These are phyloP conservation scores for Chloropsis cyanopogon DNA, from an alignment of 2,113 vertebrate species.

Conservation along the genomic window DNA sequence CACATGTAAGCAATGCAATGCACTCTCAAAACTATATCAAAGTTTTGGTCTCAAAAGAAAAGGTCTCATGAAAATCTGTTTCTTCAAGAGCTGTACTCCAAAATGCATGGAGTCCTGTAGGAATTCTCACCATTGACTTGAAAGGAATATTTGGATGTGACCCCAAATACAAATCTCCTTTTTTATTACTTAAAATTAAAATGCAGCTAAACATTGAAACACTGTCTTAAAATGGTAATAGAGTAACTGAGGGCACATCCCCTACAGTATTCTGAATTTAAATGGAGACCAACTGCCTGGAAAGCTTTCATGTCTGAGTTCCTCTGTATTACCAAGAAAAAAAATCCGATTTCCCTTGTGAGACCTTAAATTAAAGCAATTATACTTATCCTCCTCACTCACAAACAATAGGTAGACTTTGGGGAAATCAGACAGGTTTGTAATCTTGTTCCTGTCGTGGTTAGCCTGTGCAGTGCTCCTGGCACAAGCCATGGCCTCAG, in stretches of 20 bases:
- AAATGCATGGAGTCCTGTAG: background rate
- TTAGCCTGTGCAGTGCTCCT: background rate
- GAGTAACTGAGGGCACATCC: background rate
- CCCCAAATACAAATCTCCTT: background rate
- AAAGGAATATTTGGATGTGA: background rate
- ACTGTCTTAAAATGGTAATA: background rate
- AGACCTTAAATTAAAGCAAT: conserved; percentile 58
- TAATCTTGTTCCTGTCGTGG: background rate
- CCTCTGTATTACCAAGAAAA: background rate
- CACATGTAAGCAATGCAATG: background rate
- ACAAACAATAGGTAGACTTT: conserved; percentile 18
- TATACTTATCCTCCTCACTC: background rate
- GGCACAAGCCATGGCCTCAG: background rate
- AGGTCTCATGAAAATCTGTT: background rate
- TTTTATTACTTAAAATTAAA: background rate
- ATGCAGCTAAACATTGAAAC: background rate
- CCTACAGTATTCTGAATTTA: background rate
- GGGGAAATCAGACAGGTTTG: conserved; percentile 38
- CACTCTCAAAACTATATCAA: background rate
- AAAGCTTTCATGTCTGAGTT: conserved; percentile 23
- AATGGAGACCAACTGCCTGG: background rate
- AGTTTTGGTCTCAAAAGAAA: background rate
- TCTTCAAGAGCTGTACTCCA: background rate
- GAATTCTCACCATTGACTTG: background rate
- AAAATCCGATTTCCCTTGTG: background rate